A percentile compares a stretch with the other conserved stretches of the same genome.
Evolutionary conservation across 2,797 vertebrate genomes (phyloP).

Genomic region (Acridotheres tristis): DNA sequence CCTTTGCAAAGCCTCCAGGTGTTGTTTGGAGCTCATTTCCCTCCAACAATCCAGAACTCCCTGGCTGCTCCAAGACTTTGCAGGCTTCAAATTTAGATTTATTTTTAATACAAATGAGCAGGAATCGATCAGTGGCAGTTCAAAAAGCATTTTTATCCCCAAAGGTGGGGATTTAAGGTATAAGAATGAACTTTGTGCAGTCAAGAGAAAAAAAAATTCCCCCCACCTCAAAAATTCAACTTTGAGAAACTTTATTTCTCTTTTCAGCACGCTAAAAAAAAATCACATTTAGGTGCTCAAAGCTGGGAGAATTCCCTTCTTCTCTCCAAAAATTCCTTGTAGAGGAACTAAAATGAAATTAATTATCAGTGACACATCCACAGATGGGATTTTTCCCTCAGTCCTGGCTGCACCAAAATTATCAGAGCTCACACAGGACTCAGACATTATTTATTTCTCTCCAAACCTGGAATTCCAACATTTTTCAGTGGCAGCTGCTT

Average conservation of each 20-base stretch:
- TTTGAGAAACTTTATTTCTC: not conserved
- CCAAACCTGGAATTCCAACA: not conserved
- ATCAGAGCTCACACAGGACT: not conserved
- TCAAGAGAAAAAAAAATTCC: not conserved
- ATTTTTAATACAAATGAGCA: not conserved
- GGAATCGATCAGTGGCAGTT: not conserved
- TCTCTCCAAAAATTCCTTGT: not conserved
- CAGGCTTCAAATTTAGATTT: not conserved
- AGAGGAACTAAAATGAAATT: not conserved
- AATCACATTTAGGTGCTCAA: not conserved
- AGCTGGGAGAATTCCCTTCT: not conserved
- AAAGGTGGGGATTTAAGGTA: accelerated
- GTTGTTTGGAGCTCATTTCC: not conserved
- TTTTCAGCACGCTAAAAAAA: not conserved
- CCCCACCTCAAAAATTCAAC: not conserved
- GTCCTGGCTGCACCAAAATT: not conserved
- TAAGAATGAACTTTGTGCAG: not conserved
- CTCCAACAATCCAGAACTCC: not conserved
- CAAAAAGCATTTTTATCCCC: not conserved
- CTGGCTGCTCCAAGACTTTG: not conserved
- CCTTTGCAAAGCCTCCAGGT: not conserved
- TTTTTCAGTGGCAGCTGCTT: not conserved
- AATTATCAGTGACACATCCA: not conserved
- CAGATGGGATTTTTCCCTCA: not conserved
- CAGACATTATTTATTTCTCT: accelerated